These are phyloP conservation scores for Idaea straminata DNA, from an alignment of 2,888 invertebrate genomes.

Conservation along the genomic window DNA sequence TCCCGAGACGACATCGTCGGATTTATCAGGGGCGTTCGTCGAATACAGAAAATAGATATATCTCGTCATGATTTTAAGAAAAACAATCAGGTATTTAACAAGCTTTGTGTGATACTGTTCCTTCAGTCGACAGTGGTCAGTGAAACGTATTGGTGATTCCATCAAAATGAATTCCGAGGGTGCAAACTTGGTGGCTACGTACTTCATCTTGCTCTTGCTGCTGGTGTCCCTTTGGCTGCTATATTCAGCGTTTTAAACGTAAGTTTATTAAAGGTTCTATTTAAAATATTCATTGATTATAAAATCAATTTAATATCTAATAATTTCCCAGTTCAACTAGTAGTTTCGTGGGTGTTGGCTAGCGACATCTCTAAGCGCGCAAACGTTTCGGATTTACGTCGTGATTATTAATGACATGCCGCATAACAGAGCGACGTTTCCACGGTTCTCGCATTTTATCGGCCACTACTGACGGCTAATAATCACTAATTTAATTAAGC, in stretches of 20 bases:
- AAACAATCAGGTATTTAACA: constrained; percentile 49
- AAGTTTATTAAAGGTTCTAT: constrained; percentile 29
- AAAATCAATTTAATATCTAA: neutral
- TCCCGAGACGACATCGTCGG: constrained; percentile 43
- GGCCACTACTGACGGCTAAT: neutral
- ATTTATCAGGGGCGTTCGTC: constrained; percentile 57
- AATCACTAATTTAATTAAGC: neutral
- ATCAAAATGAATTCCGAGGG: constrained; percentile 68
- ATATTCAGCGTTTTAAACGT: constrained; percentile 80
- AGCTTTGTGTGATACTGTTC: constrained; percentile 41
- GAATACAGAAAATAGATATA: constrained; percentile 58
- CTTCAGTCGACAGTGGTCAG: constrained; percentile 49
- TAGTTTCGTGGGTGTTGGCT: neutral
- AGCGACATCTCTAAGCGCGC: neutral
- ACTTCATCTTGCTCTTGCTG: constrained; percentile 82
- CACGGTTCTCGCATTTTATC: neutral
- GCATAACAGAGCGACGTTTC: neutral
- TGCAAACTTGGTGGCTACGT: constrained; percentile 83
- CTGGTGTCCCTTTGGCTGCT: constrained; percentile 83
- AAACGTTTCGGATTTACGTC: neutral
- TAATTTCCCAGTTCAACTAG: neutral
- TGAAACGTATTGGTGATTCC: constrained; percentile 45
- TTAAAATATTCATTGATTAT: neutral
- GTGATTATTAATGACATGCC: neutral
- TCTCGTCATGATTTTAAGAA: constrained; percentile 46